Evolutionary conservation across 2,113 vertebrate genomes (phyloP), one percentile per base, ranked within the genome.

Genomic region (Otocyon megalotis): DNA sequence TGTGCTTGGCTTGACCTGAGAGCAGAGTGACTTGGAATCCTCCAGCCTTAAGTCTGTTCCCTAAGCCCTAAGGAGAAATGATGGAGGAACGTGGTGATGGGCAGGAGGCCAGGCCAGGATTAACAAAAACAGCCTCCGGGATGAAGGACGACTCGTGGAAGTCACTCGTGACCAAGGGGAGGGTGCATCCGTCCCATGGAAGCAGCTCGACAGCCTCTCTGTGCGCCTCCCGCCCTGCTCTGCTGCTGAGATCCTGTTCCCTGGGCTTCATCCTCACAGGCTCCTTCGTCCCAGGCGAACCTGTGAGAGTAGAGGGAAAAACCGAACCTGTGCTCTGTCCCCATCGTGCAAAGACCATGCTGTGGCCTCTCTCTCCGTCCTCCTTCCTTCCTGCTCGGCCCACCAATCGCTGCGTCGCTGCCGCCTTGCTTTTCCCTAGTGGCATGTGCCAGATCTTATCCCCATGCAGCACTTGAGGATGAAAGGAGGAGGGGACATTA

Each of bases 371-470:
- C 54, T 69, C n/a, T 35, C 65, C 0, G 7, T 58, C 24, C 26
- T 10, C 17, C 22, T 80, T 76, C 92, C 54, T 80, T 77, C 24
- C 54, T 1, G 19, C 22, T 19, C 50, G 8, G 30, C 24, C 81
- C 48, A 77, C 90, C 84, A 63, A 82, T 87, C 56, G 0, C 9
- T 9, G 2, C 3, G 53, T 8, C 5, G n/a, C 90, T 19, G 76
- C 32, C 0, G 37, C 1, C 0, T 93, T 56, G 13, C 30, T 96
- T 88, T 97, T 97, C 82, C 96, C 90, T 12, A 11, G 74, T 60
- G 69, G 69, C 93, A 13, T 0, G 20, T 89, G 97, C 97, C 95
- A 89, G 98, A 96, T 97, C 97, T 98, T 96, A 97, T 98, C 97
- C 97, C 30, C 0, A 4, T 30, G 89, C 84, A 14, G 56, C 0